phyloP scores from a whole-genome alignment of 2,888 invertebrate species.

The Apomyelois bistriatella region DNA sequence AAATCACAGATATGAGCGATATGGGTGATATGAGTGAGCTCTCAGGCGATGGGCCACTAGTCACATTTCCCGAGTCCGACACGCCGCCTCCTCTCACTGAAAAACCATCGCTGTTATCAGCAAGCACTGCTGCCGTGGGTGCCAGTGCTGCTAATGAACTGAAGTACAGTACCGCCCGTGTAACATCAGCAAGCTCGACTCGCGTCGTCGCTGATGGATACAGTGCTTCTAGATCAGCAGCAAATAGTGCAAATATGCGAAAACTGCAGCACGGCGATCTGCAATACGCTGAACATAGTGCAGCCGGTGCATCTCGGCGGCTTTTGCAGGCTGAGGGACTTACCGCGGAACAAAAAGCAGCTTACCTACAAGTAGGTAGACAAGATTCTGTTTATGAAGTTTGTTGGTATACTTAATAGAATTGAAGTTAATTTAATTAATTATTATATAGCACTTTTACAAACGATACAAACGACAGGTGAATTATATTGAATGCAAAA shows the following conservation, averaged over 20 bases:
- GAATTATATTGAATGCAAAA: too few relatives aligned
- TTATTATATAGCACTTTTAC: too few relatives aligned
- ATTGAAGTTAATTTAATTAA: too few relatives aligned
- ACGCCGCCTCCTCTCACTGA: conserved; percentile 82
- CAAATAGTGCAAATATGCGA: conserved; percentile 70
- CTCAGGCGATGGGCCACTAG: conserved; percentile 82
- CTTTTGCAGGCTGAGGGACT: conserved; percentile 91
- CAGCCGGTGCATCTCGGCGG: conserved; percentile 88
- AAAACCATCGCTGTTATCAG: conserved; percentile 65
- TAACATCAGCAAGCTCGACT: conserved; percentile 85
- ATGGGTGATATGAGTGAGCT: conserved; percentile 74
- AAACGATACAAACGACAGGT: too few relatives aligned
- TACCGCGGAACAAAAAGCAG: conserved; percentile 91
- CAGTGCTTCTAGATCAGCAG: conserved; percentile 83
- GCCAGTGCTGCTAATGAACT: conserved; percentile 82
- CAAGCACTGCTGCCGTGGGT: conserved; percentile 61
- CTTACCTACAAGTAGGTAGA: conserved; percentile 86
- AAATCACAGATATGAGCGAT: conserved; percentile 71
- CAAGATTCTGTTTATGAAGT: background rate
- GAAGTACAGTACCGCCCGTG: conserved; percentile 91
- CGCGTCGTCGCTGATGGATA: conserved; percentile 90
- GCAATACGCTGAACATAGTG: conserved; percentile 89
- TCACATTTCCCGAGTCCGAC: conserved; percentile 90
- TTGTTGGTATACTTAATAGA: too few relatives aligned
- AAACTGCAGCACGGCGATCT: conserved; percentile 89